These are phyloP conservation scores for Achlya flavicornis DNA, from an alignment of 2,888 invertebrate genomes.

Conservation along the genomic window DNA sequence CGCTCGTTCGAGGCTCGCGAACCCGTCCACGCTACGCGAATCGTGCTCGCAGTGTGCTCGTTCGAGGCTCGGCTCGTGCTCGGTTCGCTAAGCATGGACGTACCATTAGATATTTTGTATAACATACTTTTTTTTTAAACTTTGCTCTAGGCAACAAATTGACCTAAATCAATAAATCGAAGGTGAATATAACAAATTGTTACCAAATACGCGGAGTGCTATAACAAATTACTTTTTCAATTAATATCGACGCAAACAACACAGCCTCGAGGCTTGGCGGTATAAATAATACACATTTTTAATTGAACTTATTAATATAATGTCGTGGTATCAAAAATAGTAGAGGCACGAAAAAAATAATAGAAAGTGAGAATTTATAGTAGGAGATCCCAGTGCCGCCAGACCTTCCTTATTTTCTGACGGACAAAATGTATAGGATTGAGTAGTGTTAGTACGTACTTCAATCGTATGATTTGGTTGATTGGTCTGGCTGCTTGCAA, in stretches of 20 bases:
- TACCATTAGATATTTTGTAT: no score
- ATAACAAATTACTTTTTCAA: constrained; percentile 35
- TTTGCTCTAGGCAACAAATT: constrained; percentile 4
- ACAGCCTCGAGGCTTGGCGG: constrained; percentile 19
- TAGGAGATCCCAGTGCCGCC: no score
- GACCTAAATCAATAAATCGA: constrained; percentile 15
- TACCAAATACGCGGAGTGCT: constrained; percentile 11
- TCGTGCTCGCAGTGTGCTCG: no score
- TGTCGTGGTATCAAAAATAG: neutral
- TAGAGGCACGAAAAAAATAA: neutral
- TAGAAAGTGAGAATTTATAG: neutral
- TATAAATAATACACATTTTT: constrained; percentile 27
- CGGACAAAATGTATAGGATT: neutral
- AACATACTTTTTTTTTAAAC: no score
- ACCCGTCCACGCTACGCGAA: no score
- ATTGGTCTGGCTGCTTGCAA: no score
- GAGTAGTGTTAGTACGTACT: no score
- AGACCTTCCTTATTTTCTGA: no score
- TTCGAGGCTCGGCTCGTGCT: no score
- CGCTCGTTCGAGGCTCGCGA: no score
- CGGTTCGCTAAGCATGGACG: no score
- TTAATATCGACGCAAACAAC: constrained; percentile 26
- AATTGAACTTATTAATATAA: constrained; percentile 23
- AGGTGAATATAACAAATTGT: constrained; percentile 20
- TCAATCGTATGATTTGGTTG: no score